Base-by-base conservation (phyloP, 2,888 invertebrate genomes). In the Coremacera marginata region DNA sequence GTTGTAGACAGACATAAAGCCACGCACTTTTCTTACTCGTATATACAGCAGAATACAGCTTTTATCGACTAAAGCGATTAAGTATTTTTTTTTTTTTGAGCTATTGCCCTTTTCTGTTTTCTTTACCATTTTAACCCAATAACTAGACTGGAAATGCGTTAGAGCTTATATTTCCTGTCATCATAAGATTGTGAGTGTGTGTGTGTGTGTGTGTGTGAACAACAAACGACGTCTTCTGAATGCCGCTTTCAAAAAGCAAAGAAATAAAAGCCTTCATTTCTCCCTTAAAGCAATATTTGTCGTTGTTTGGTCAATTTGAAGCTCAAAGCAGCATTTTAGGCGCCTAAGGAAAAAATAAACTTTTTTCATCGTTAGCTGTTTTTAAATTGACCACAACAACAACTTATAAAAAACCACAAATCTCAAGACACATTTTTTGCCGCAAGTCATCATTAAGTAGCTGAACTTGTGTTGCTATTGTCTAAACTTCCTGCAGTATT, bases 31-130 rank as follows among this genome's bases (percentile, higher is more conserved):
- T 25, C 19, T 11, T 67, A n/a, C n/a, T 44, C 8, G 3, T 5
- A n/a, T n/a, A 9, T 60, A 1, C 25, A 22, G 5, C 25, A 5
- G 5, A 19, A 7, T 52, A 8, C 5, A 3, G n/a, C 5, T 9
- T 49, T 25, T 25, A 22, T n/a, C 27, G 22, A 51, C 68, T 68
- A 68, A 68, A 68, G 25, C 51, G 68, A 68, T 68, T 68, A 68
- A 51, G 51, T 68, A 14, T 25, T 27, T 49, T 49, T 51, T 49
- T 27, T 55, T 19, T 19, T 55, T 19, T 55, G 16, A n/a, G 3
- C 3, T 16, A 5, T 52, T 52, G 52, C 16, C 19, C 5, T 55
- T 8, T 55, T 55, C 9, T 19, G 19, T 55, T 55, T 55, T 55
- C 19, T 19, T 14, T 11, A 44, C 11, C 44, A 11, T 44, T 14